Conservation (phyloP, 2,797 vertebrate genomes). For the Labroides dimidiatus region DNA sequence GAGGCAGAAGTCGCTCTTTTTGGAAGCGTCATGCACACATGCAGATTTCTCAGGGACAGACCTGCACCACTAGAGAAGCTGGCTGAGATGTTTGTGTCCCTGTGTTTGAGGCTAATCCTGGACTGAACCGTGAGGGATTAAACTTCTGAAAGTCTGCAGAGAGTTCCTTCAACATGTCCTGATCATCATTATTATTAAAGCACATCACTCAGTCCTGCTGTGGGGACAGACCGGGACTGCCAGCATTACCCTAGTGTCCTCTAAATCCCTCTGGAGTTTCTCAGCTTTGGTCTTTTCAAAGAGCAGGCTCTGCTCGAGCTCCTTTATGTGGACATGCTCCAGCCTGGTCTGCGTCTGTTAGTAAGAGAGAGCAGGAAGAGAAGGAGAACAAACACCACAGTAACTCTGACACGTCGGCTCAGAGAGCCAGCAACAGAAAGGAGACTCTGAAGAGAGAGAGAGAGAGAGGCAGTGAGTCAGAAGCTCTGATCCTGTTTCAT, state of each 20-base stretch:
- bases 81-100: constrained; percentile 32
- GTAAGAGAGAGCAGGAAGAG: constrained; percentile 93
- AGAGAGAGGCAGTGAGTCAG: constrained; percentile 18
- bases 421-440: constrained; percentile 78
- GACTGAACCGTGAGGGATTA: too few relatives aligned
- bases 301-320: constrained; percentile 99
- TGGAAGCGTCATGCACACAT: constrained; percentile 36
- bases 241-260: constrained; percentile 98
- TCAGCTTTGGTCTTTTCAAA: constrained; percentile 99
- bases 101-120: not conserved
- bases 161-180: constrained; percentile 22
- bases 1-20: constrained; percentile 28
- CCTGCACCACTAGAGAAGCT: constrained; percentile 26
- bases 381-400: constrained; percentile 82
- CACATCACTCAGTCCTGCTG: constrained; percentile 21
- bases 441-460: constrained; percentile 38
- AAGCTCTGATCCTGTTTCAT: constrained; percentile 13
- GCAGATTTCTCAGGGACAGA: constrained; percentile 35
- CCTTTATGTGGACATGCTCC: constrained; percentile 99
- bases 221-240: constrained; percentile 40
- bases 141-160: not conserved
- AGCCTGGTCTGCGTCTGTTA: constrained; percentile 99
- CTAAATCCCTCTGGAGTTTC: constrained; percentile 99
- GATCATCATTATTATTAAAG: constrained; percentile 28
- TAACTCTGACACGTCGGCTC: constrained; percentile 94